Conservation (phyloP, 2,797 vertebrate genomes). For the Halcyon smyrnensis region DNA sequence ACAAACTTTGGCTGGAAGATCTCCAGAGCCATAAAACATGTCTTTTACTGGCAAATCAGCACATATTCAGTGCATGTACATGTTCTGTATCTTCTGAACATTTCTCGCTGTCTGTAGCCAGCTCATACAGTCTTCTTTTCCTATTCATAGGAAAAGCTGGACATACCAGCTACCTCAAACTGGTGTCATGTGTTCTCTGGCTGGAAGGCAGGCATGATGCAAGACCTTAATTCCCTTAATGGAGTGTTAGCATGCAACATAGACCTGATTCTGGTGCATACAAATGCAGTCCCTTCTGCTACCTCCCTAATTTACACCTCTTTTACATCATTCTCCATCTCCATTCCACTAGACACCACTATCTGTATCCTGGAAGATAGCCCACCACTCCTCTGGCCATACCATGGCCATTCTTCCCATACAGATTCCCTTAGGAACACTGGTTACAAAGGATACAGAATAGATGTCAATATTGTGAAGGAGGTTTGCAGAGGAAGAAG, state of each 20-base stretch:
- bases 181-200: neutral
- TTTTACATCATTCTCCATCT: neutral
- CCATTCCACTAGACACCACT: neutral
- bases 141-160: too few relatives aligned
- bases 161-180: neutral
- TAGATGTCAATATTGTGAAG: neutral
- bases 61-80: accelerated
- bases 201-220: neutral
- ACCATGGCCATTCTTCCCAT: neutral
- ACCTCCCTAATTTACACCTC: neutral
- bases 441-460: neutral
- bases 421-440: neutral
- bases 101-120: neutral
- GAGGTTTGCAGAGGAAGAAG: neutral
- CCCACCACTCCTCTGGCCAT: neutral
- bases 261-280: neutral
- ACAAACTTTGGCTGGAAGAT: neutral
- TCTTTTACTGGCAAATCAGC: neutral
- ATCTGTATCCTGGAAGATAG: neutral
- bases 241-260: neutral
- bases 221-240: neutral
- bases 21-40: neutral
- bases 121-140: neutral
- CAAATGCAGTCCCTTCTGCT: neutral
- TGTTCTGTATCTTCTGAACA: neutral